Evolutionary conservation across 2,888 invertebrate genomes (phyloP), one percentile per base, ranked within the genome.

Genomic region (Neoascia interrupta): DNA sequence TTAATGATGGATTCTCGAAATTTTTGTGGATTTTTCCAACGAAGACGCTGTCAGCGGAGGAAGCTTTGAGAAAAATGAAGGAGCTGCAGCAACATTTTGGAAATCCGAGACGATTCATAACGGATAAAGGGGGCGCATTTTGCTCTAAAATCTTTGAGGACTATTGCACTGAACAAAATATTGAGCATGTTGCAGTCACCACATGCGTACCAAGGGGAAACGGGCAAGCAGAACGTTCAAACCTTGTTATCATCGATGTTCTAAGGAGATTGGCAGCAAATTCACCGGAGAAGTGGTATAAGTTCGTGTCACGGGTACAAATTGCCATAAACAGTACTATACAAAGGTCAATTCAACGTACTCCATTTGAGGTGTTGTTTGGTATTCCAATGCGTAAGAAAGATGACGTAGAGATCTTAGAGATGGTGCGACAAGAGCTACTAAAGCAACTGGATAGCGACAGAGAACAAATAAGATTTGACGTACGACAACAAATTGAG

Each of bases 1-100:
- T 43, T n/a, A 43, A 21, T 45, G 23, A 45, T 15, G 45, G 45
- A 11, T 45, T 45, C 6, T 45, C 23, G 8, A 43, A 45, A 15
- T 26, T 23, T 45, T 13, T 45, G 11, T 21, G 45, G 45, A 8
- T 45, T 26, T 51, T 26, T 13, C 43, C 43, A 21, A 43, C 43
- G 3, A 43, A 43, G 13, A 43, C 43, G 19, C 13, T 23, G 2
- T 11, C 21, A 6, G 21, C 13, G 23, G 13, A 43, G 1, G 43
- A 43, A 1, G 19, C 13, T 2, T 0, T 43, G 23, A 43, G 23
- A 13, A 43, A 6, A 43, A 4, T 23, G 19, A 23, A 23, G 6
- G 43, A 43, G 8, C 13, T 8, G 8, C 23, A 21, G 23, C 11
- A 21, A 13, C 21, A 23, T 43, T 43, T 43, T 10, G 45, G 45